phyloP scores from a whole-genome alignment of 2,888 invertebrate genomes.

The Darwinula stevensoni region DNA sequence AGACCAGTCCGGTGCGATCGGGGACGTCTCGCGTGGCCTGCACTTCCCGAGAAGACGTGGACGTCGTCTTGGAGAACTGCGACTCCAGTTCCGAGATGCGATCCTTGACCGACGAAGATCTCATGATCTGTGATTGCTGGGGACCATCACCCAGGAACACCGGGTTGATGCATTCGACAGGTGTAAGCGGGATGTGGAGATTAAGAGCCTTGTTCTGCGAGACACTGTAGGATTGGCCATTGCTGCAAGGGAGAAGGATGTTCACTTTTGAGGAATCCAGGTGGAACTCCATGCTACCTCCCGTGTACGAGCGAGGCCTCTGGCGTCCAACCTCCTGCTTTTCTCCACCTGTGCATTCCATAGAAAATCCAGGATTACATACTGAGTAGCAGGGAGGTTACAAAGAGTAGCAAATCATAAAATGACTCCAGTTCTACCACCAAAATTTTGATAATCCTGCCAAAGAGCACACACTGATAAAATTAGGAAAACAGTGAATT shows the following conservation, averaged over 20 bases:
- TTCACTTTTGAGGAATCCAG: background rate
- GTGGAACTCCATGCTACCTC: no score
- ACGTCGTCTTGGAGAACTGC: conserved; percentile 8
- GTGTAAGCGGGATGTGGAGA: conserved; percentile 6
- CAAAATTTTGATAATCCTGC: no score
- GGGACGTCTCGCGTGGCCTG: conserved; percentile 7
- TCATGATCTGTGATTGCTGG: conserved; percentile 4
- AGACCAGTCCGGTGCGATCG: conserved; percentile 19
- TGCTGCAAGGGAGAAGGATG: conserved; percentile 52
- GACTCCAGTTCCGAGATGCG: conserved; percentile 39
- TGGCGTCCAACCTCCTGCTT: no score
- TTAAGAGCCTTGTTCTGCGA: conserved; percentile 39
- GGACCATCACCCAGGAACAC: conserved; percentile 6
- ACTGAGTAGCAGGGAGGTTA: no score
- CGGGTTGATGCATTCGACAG: conserved; percentile 9
- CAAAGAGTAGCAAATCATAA: no score
- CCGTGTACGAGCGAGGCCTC: conserved; percentile 1
- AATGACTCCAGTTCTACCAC: no score
- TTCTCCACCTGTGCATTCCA: no score
- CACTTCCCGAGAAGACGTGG: no score
- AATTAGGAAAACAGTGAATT: no score
- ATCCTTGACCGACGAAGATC: conserved; percentile 29
- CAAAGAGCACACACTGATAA: no score
- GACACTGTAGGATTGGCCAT: conserved; percentile 59
- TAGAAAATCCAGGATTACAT: no score